Evolutionary conservation across 2,888 invertebrate species (phyloP).

Genomic region (Drosophila formosana): DNA sequence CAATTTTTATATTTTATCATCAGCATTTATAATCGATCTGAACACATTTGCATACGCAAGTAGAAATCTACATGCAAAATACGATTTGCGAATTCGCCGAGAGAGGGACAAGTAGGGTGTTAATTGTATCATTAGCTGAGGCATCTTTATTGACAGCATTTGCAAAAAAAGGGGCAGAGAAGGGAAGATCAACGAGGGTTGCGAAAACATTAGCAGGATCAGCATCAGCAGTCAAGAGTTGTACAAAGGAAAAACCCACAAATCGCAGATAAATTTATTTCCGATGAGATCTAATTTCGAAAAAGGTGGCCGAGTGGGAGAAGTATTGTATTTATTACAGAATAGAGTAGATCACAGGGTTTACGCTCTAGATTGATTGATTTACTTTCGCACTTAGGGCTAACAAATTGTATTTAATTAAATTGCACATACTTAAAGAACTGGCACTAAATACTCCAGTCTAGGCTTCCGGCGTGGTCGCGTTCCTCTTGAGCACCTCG

Average conservation of each 20-base stretch:
- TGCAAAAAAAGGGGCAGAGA: conserved; percentile 33
- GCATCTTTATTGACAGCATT: conserved; percentile 56
- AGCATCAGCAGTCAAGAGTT: conserved; percentile 63
- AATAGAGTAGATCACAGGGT: conserved; percentile 67
- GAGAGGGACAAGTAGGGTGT: conserved; percentile 47
- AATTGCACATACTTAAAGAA: conserved; percentile 64
- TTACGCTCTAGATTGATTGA: conserved; percentile 45
- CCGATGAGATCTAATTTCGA: neutral
- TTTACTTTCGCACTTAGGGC: conserved; percentile 19
- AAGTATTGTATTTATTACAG: conserved; percentile 56
- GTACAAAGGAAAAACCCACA: conserved; percentile 57
- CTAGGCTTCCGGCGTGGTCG: conserved; percentile 82
- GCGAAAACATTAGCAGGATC: conserved; percentile 24
- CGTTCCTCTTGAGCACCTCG: conserved; percentile 84
- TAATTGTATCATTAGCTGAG: conserved; percentile 69
- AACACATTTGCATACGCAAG: conserved; percentile 45
- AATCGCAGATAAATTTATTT: conserved; percentile 32
- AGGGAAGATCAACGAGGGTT: conserved; percentile 8
- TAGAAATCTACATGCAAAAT: conserved; percentile 48
- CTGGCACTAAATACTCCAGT: conserved; percentile 36
- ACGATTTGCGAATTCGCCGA: conserved; percentile 29
- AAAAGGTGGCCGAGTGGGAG: conserved; percentile 15
- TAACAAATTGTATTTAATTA: conserved; percentile 43
- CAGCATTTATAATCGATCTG: conserved; percentile 52
- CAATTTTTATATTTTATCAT: conserved; percentile 27